Evolutionary conservation across 2,113 vertebrate genomes (phyloP).

Genomic region (Dromas ardeola): DNA sequence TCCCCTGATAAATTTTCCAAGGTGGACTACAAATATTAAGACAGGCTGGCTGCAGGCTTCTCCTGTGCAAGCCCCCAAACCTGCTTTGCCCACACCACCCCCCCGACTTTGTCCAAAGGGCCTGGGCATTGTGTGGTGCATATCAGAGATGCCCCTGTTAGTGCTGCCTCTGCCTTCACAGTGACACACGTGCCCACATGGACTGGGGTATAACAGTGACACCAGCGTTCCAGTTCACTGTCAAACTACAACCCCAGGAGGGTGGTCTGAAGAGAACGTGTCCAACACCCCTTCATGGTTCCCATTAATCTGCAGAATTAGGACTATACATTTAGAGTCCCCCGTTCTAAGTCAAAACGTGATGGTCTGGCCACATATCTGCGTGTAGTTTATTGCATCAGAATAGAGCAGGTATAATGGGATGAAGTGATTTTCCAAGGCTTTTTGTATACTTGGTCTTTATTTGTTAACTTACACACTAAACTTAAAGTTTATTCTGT

Average conservation of each 20-base stretch:
- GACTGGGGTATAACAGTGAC: background rate
- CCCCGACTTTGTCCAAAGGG: background rate
- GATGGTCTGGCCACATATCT: background rate
- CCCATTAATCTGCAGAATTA: background rate
- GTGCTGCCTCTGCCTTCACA: background rate
- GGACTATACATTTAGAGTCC: background rate
- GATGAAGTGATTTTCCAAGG: background rate
- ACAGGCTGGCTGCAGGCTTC: background rate
- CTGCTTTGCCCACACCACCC: background rate
- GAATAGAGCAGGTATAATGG: background rate
- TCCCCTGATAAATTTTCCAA: background rate
- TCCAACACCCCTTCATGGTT: background rate
- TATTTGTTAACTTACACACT: background rate
- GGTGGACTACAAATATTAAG: background rate
- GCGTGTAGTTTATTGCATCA: background rate
- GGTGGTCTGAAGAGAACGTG: background rate
- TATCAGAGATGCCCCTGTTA: background rate
- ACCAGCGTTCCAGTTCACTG: background rate
- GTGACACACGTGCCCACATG: accelerated
- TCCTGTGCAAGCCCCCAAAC: background rate
- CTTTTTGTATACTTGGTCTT: background rate
- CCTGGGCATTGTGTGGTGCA: accelerated
- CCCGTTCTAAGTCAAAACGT: background rate
- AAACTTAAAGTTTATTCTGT: background rate
- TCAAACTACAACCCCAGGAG: background rate